Evolutionary conservation across 2,113 vertebrate species (phyloP), one percentile per base, ranked within the genome.

Genomic region (Myxocyprinus asiaticus): DNA sequence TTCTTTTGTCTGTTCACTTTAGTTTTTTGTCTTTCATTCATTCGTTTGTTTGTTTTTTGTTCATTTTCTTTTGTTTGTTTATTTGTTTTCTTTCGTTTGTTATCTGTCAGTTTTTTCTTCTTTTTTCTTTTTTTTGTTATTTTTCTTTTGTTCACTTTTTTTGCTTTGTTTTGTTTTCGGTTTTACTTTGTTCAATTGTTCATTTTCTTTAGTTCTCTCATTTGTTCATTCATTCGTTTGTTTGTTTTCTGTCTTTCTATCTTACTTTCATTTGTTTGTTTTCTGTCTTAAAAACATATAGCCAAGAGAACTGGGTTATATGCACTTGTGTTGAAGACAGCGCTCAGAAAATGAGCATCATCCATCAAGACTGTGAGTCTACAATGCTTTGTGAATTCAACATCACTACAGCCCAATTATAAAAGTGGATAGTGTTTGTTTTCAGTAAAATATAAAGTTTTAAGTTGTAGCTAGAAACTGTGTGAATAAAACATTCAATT

Each of bases 291-390:
- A 92, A 91, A 89, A 87, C 82, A 82, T 71, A 83, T 80, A 84
- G 84, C 81, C 55, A 48, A 72, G 56, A 89, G 82, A 87, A 89
- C 81, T 82, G 85, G 84, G 82, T 81, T 15, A 80, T 77, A 68
- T 88, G 87, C 85, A 86, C 75, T 88, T 72, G 85, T 83, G 89
- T 88, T 86, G 67, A 47, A 89, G 85, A 91, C 84, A 81, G 81
- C 59, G 85, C 84, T 86, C 83, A 69, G 84, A 85, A 90, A 92
- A 92, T 90, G 83, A 91, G 86, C 70, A 82, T 85, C 90, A 92
- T 93, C 89, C 86, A 91, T 92, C 91, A 92, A 83, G 85, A 58
- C 69, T 69, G 58, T 64, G 43, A 68, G 73, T 82, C 75, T 55
- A 76, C 50, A 14, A 56, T 75, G 62, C 47, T 70, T 48, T 62